Base-by-base conservation (phyloP, 1,140 invertebrate species). In the Euschistus heros region DNA sequence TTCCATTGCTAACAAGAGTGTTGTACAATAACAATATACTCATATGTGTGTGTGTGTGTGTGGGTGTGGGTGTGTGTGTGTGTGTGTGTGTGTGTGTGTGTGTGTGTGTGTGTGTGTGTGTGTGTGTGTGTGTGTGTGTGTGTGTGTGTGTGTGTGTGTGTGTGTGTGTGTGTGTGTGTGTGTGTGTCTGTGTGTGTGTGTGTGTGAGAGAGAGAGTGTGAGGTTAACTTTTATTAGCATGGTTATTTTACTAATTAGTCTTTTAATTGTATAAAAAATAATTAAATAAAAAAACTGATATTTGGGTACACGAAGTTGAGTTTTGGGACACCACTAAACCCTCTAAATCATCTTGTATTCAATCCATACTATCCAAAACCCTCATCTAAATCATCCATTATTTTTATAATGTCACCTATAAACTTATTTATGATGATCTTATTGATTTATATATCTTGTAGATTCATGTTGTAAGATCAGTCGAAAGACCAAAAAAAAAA, bases 161-260 rank as follows among this genome's bases (percentile, higher is more conserved):
- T 22, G 46, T n/a, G 15, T n/a, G 20, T 50, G 26, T 50, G 20
- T 22, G 18, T 17, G 37, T n/a, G 30, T 42, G 61, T 33, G 61
- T 42, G 61, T 20, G 61, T 62, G n/a, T 42, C 14, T 24, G 61
- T 63, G 46, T 63, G 62, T 63, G 62, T 63, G 62, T 63, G 37
- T 50, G 62, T 50, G 46, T 50, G 30, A 24, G 42, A 24, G 42
- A 50, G 62, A 46, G 8, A 22, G 62, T 47, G 42, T 10, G 46
- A 13, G 24, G 10, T 18, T 7, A 18, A 20, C 8, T 13, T 14
- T 14, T 54, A 7, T 44, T 44, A 44, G 17, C 7, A 44, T 44
- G 8, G 7, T 10, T 10, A 44, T 10, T 17, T 10, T 10, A 44
- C 17, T 17, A 17, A 10, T 8, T 44, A 44, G 42, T 44, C 7